Evolutionary conservation across 2,113 vertebrate species (phyloP).

Genomic region (Nerophis lumbriciformis): DNA sequence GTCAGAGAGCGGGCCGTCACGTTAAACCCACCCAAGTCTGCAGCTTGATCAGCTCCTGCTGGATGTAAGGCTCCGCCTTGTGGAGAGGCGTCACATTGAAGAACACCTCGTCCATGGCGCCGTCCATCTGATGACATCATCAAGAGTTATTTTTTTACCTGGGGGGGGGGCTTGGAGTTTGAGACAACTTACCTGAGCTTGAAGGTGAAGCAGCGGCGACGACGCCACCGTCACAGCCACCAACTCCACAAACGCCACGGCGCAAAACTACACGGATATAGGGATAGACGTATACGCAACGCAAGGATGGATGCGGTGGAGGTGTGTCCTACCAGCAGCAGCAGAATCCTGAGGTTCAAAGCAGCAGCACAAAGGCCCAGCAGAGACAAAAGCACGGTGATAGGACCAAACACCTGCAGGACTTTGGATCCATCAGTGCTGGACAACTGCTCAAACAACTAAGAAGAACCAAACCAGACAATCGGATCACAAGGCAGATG

Average conservation of each 20-base stretch:
- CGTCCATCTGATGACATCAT: constrained; percentile 40
- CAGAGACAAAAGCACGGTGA: constrained; percentile 14
- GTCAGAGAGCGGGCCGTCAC: not conserved
- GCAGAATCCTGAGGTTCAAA: constrained; percentile 39
- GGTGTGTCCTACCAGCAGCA: constrained; percentile 46
- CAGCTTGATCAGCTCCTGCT: not conserved
- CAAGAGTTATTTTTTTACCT: too few species aligned
- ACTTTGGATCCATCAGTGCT: too few species aligned
- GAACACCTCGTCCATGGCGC: constrained; percentile 44
- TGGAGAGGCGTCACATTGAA: not conserved
- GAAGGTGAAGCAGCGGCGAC: too few species aligned
- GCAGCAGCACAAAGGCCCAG: constrained; percentile 44
- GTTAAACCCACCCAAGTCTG: not conserved
- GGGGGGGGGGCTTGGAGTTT: too few species aligned
- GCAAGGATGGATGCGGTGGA: too few species aligned
- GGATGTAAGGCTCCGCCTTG: not conserved
- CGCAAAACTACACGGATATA: constrained; percentile 43
- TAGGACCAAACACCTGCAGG: constrained; percentile 54
- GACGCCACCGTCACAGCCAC: too few species aligned
- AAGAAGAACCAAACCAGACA: too few species aligned
- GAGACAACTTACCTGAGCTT: too few species aligned
- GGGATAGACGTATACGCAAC: too few species aligned
- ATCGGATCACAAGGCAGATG: too few species aligned
- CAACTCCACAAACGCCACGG: constrained; percentile 54
- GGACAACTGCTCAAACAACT: too few species aligned